phyloP scores from a whole-genome alignment of 1,140 invertebrate genomes.

The Calliopsis andreniformis region DNA sequence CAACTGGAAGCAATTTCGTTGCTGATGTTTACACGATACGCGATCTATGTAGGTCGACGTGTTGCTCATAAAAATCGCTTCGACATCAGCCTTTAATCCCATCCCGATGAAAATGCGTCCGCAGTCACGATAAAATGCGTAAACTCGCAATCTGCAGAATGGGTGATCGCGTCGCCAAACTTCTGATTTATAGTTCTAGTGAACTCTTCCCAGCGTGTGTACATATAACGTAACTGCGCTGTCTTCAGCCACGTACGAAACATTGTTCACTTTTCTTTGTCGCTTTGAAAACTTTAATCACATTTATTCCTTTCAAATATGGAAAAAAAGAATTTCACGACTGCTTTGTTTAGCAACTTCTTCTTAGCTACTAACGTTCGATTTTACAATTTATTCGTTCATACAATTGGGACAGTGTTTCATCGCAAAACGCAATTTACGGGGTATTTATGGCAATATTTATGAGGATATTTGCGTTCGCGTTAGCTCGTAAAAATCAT shows the following conservation, averaged over 20 bases:
- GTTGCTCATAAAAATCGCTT: constrained; percentile 31
- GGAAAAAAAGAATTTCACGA: neutral
- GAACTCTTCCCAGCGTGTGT: neutral
- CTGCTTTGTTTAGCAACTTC: neutral
- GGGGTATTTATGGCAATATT: constrained; percentile 23
- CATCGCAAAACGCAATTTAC: constrained; percentile 4
- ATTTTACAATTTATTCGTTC: neutral
- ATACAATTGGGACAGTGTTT: neutral
- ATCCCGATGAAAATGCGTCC: neutral
- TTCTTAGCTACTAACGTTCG: neutral
- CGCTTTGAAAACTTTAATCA: neutral
- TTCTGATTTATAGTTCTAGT: constrained; percentile 11
- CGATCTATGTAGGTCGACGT: neutral
- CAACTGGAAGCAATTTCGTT: neutral
- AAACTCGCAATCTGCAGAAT: constrained; percentile 1
- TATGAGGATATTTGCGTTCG: constrained; percentile 18
- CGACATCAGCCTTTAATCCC: constrained; percentile 20
- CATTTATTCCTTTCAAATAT: neutral
- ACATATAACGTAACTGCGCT: neutral
- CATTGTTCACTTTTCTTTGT: too few species aligned
- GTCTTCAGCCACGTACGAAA: neutral
- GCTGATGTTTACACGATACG: neutral
- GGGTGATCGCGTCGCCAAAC: neutral
- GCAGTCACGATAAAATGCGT: constrained; percentile 4
- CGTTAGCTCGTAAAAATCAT: constrained; percentile 48